Base-by-base conservation (phyloP, 1,140 invertebrate species). In the Globodera ellingtonae region DNA sequence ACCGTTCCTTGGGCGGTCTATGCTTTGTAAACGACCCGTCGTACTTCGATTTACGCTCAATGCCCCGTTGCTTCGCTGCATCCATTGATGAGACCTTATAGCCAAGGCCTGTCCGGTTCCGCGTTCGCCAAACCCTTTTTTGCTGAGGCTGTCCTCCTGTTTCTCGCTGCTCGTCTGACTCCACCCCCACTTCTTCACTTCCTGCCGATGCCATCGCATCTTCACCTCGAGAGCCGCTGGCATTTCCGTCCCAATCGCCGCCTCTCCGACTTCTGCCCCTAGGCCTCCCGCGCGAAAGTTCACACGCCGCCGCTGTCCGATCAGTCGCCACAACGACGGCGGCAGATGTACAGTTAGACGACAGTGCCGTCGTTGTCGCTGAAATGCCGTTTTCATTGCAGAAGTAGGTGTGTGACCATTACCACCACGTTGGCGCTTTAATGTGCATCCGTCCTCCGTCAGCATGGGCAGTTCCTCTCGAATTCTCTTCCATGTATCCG, bases 381-480 rank as follows among this genome's bases (percentile, higher is more conserved):
- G 13, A 50, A 18, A 62, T 62, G 56, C 10, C 10, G 24, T 18
- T 13, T 73, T 73, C 4, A 48, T 47, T 47, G 9, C 21, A 47
- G 13, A 48, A 35, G 35, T 4, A 13, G 48, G 24, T 18, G 44
- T 52, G 3, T n/a, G 18, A 21, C 44, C 50, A 75, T 48, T 18
- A 62, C 44, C 52, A 6, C 56, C 21, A 46, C 69, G 69, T 1
- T 77, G 65, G 13, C 44, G 48, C 48, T 66, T 77, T 15, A 77
- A 67, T 7, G 75, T 77, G 21, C 75, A 77, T 0, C 75, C 75
- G 21, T 77, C 75, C 24, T 77, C 75, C 15, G 75, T 77, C 46
- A 77, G n/a, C 21, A 24, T 44, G 21, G 18, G 56, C 18, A 66
- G n/a, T 21, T 77, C 75, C 18, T 46, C 65, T 46, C 50, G 65